These are phyloP conservation scores for Tachystola acroxantha DNA, from an alignment of 2,888 invertebrate species.

Conservation along the genomic window DNA sequence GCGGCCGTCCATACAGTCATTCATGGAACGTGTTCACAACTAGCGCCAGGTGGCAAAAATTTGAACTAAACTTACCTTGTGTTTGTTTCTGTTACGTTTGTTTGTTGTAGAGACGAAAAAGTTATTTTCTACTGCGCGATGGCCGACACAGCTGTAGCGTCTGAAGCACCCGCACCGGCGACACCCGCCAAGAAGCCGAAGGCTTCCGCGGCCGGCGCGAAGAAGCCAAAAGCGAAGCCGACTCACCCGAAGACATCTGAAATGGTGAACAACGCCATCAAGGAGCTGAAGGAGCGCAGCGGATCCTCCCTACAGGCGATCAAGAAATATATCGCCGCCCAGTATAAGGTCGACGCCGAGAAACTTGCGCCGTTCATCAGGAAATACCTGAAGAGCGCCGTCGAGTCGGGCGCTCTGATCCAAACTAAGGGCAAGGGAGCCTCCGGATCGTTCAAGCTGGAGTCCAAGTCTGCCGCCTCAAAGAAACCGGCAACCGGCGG, in stretches of 20 bases:
- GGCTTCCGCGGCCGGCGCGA: conserved; percentile 16
- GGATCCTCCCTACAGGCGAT: conserved; percentile 79
- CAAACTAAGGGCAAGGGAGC: conserved; percentile 78
- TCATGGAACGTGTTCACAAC: no score
- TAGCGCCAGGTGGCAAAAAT: no score
- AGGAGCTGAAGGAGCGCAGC: conserved; percentile 70
- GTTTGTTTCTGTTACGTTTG: no score
- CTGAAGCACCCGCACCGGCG: conserved; percentile 28
- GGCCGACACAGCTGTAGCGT: conserved; percentile 38
- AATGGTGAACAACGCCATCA: conserved; percentile 77
- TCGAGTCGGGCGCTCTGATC: conserved; percentile 67
- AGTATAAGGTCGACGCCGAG: conserved; percentile 78
- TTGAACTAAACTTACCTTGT: no score
- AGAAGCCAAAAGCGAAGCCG: conserved; percentile 46
- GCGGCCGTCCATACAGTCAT: background rate
- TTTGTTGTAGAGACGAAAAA: background rate
- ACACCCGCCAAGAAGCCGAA: conserved; percentile 10
- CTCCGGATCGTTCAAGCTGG: conserved; percentile 61
- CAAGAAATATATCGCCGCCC: conserved; percentile 80
- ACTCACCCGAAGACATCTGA: conserved; percentile 37
- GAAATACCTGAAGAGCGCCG: conserved; percentile 73
- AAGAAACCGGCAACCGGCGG: conserved; percentile 15
- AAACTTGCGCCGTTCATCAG: conserved; percentile 78
- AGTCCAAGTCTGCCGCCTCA: conserved; percentile 30
- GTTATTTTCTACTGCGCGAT: conserved; percentile 15